A percentile compares a stretch with the other conserved stretches of the same genome.
These are phyloP conservation scores for Anisognathus igniventris DNA, from an alignment of 2,797 vertebrate species.

Conservation along the genomic window DNA sequence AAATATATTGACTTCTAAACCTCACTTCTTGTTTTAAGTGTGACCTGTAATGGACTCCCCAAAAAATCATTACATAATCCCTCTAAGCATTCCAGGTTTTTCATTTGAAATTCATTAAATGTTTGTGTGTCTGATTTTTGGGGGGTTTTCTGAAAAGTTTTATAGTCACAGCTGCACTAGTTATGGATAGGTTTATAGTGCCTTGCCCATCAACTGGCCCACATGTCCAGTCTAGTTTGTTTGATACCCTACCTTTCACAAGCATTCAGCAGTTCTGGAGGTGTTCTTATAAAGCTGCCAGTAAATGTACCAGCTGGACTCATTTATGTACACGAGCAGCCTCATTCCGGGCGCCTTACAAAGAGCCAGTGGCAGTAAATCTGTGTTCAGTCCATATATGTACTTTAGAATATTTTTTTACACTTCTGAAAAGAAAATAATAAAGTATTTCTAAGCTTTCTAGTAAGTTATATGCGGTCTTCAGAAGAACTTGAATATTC, in stretches of 20 bases:
- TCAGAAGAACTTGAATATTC: slow-evolving; percentile 53
- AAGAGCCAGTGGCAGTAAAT: slow-evolving; percentile 76
- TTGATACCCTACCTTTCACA: slow-evolving; percentile 78
- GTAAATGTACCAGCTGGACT: slow-evolving; percentile 83
- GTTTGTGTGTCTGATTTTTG: slow-evolving; percentile 73
- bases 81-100: slow-evolving; percentile 40
- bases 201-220: slow-evolving; percentile 71
- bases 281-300: slow-evolving; percentile 78
- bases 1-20: slow-evolving; percentile 53
- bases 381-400: slow-evolving; percentile 75
- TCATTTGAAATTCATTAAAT: slow-evolving; percentile 72
- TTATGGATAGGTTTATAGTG: slow-evolving; percentile 78
- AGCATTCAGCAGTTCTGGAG: slow-evolving; percentile 73
- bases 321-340: slow-evolving; percentile 75
- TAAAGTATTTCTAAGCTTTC: slow-evolving; percentile 67
- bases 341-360: slow-evolving; percentile 69
- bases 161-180: slow-evolving; percentile 82
- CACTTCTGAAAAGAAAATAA: slow-evolving; percentile 75
- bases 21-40: slow-evolving; percentile 63
- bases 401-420: slow-evolving; percentile 79
- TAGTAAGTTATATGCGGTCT: slow-evolving; percentile 39
- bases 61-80: not conserved
- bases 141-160: slow-evolving; percentile 69
- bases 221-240: slow-evolving; percentile 77
- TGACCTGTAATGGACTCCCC: slow-evolving; percentile 23